A percentile compares a stretch with the other conserved stretches of the same genome.
Evolutionary conservation across 2,888 invertebrate species (phyloP).

Genomic region (Nymphalis c-album): DNA sequence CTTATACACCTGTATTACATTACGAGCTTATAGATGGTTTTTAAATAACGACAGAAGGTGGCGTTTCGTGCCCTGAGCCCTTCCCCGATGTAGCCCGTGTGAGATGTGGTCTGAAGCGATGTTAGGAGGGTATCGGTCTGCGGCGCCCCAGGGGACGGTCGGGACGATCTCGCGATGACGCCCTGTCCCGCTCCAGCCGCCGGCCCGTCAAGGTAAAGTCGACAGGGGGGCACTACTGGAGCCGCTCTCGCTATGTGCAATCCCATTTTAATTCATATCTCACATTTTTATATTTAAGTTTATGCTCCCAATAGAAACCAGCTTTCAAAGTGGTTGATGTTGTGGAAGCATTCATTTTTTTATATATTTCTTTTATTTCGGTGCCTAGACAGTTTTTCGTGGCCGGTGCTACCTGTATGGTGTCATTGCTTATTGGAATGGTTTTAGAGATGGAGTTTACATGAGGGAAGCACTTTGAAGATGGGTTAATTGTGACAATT

Average conservation of each 20-base stretch:
- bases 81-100: constrained; percentile 73
- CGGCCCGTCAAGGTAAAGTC: constrained; percentile 69
- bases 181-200: constrained; percentile 40
- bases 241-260: constrained; percentile 71
- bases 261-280: constrained; percentile 61
- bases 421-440: constrained; percentile 57
- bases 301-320: constrained; percentile 44
- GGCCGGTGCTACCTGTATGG: constrained; percentile 55
- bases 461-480: background rate
- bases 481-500: no score
- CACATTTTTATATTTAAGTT: constrained; percentile 40
- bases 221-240: constrained; percentile 68
- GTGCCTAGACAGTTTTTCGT: constrained; percentile 46
- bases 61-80: constrained; percentile 75
- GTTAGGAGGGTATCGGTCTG: constrained; percentile 63
- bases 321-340: constrained; percentile 21
- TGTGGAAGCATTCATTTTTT: constrained; percentile 32
- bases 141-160: constrained; percentile 43
- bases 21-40: constrained; percentile 77
- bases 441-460: background rate
- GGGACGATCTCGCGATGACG: background rate
- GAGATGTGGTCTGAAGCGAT: constrained; percentile 77
- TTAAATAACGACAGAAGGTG: constrained; percentile 79
- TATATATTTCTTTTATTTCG: constrained; percentile 33
- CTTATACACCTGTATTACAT: constrained; percentile 39